Evolutionary conservation across 1,140 invertebrate genomes (phyloP).

Genomic region (Eupeodes corollae): DNA sequence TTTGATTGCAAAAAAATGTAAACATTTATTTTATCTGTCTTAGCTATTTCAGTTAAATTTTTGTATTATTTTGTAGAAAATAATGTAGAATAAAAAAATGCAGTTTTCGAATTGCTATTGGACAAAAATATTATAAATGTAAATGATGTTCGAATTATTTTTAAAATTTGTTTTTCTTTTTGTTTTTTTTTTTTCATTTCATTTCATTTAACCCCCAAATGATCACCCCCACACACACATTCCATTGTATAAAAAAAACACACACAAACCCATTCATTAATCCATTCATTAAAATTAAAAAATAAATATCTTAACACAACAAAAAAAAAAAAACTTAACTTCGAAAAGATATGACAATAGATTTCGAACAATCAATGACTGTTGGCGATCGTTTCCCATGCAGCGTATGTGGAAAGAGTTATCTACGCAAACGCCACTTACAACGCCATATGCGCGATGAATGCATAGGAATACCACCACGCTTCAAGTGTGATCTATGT

Average conservation of each 20-base stretch:
- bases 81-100: not conserved
- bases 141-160: slow-evolving; percentile 8
- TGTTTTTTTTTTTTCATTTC: slow-evolving; percentile 36
- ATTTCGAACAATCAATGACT: slow-evolving; percentile 3
- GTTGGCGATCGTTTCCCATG: slow-evolving; percentile 42
- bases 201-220: slow-evolving; percentile 13
- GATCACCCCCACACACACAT: slow-evolving; percentile 1
- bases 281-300: slow-evolving; percentile 7
- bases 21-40: not conserved
- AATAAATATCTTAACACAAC: not conserved
- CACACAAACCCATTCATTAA: slow-evolving; percentile 11
- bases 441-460: slow-evolving; percentile 55
- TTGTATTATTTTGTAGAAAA: not conserved
- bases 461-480: slow-evolving; percentile 52
- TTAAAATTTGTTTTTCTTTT: slow-evolving; percentile 23
- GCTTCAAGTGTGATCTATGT: slow-evolving; percentile 54
- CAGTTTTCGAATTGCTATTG: not conserved
- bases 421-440: slow-evolving; percentile 53
- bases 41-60: not conserved
- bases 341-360: slow-evolving; percentile 4
- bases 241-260: slow-evolving; percentile 1
- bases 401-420: slow-evolving; percentile 48
- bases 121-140: not conserved
- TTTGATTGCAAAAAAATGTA: not conserved
- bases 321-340: not conserved